phyloP scores from a whole-genome alignment of 2,797 vertebrate genomes.

The Gymnoscopelus braueri region DNA sequence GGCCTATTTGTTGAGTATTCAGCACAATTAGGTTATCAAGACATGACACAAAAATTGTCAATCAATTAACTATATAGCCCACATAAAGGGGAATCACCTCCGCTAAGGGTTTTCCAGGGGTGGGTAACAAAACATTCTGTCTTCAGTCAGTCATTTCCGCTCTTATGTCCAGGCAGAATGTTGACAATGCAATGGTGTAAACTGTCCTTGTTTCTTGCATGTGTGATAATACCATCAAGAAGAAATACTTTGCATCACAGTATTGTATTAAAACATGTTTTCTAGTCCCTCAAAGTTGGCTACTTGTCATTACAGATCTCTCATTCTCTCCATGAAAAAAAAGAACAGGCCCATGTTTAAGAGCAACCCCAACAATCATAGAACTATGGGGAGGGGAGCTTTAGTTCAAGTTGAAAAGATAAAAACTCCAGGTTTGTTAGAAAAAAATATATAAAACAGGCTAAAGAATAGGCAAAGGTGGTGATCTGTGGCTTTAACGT shows the following conservation, averaged over 20 bases:
- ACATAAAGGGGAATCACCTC: constrained; percentile 42
- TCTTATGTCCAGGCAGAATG: constrained; percentile 50
- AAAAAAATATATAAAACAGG: constrained; percentile 79
- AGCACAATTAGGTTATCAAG: constrained; percentile 72
- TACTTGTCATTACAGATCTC: constrained; percentile 67
- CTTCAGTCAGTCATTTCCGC: constrained; percentile 40
- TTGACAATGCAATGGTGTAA: constrained; percentile 51
- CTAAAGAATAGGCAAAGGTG: constrained; percentile 76
- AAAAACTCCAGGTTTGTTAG: constrained; percentile 68
- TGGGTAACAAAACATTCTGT: constrained; percentile 54
- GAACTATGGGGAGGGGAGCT: constrained; percentile 59
- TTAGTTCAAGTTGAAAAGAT: constrained; percentile 64
- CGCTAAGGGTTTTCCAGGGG: constrained; percentile 10
- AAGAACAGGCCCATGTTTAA: constrained; percentile 73
- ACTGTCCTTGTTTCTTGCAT: constrained; percentile 32
- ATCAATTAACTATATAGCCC: constrained; percentile 70
- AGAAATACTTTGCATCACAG: constrained; percentile 71
- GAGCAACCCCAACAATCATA: constrained; percentile 52
- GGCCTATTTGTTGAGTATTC: constrained; percentile 72
- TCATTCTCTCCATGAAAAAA: constrained; percentile 60
- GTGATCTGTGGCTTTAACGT: constrained; percentile 76
- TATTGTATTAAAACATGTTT: constrained; percentile 63
- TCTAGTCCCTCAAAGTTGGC: constrained; percentile 67
- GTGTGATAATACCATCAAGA: constrained; percentile 62
- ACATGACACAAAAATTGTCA: constrained; percentile 71